Evolutionary conservation across 2,113 vertebrate species (phyloP).

Genomic region (Hippoglossus stenolepis): DNA sequence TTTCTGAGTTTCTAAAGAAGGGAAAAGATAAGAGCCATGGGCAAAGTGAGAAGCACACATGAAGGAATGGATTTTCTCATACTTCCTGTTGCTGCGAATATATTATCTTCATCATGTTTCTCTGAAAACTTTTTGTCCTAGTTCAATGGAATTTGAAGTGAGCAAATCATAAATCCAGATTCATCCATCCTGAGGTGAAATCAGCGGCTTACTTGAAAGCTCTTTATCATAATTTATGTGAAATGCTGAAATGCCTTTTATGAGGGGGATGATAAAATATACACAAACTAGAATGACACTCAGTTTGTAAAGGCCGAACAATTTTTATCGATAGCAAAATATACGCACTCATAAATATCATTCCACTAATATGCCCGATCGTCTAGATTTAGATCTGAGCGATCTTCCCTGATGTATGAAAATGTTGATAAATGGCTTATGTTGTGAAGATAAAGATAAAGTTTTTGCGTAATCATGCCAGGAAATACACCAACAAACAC

Average conservation of each 20-base stretch:
- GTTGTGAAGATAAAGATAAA: no score
- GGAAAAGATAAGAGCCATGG: not conserved
- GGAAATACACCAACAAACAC: no score
- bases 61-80: not conserved
- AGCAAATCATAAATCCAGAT: conserved; percentile 14
- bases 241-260: not conserved
- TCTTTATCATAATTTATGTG: not conserved
- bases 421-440: no score
- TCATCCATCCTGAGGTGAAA: not conserved
- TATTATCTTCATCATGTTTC: not conserved
- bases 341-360: no score
- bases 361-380: no score
- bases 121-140: not conserved
- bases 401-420: no score
- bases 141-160: not conserved
- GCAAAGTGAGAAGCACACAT: not conserved
- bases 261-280: not conserved
- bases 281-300: not conserved
- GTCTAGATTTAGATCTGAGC: no score
- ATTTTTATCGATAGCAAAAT: not conserved
- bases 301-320: not conserved
- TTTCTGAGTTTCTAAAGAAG: no score
- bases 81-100: not conserved
- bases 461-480: no score
- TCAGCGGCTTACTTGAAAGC: not conserved